Base-by-base conservation (phyloP, 2,888 invertebrate species). In the Geophilus truncorum region DNA sequence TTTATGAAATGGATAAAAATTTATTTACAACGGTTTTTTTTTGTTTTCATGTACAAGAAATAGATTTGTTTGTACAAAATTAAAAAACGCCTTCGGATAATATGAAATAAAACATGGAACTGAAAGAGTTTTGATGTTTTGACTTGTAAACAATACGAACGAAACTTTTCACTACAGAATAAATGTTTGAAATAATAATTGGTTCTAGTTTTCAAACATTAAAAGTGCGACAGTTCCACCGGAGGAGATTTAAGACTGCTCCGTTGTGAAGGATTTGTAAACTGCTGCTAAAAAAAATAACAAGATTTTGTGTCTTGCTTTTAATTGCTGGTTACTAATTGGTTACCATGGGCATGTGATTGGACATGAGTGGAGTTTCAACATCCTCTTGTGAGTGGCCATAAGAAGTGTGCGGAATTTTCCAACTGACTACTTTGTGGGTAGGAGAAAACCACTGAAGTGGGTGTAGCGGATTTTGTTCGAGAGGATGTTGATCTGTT, bases 1-100 rank as follows among this genome's bases (percentile, higher is more conserved):
- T 70, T 70, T 28, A 70, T 28, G 25, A 70, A 70, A 70, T 28
- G 25, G 70, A 70, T 70, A 70, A 70, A 70, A 70, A 70, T 70
- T 70, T 70, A 70, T 70, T 70, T 70, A 70, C 70, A 70, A 70
- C 70, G 28, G 25, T 23, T 70, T 70, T 57, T 62, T 23, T 62
- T 70, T 25, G 5, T 15, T 12, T 28, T 28, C 28, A 25, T 70
- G 70, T 70, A 70, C 70, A 70, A 70, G 70, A 70, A 70, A 70
- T 70, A 70, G 70, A 70, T 70, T 70, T 70, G 70, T 70, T 28
- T 70, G 70, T 70, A 70, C 28, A 70, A 70, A 70, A 70, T 70
- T 28, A 51, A 70, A 15, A 70, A 70, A 70, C 23, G 28, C 28
- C n/a, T 70, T 28, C 28, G 5, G 28, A 70, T 28, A 70, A 28